phyloP scores from a whole-genome alignment of 2,797 vertebrate species.

The Morus bassanus region DNA sequence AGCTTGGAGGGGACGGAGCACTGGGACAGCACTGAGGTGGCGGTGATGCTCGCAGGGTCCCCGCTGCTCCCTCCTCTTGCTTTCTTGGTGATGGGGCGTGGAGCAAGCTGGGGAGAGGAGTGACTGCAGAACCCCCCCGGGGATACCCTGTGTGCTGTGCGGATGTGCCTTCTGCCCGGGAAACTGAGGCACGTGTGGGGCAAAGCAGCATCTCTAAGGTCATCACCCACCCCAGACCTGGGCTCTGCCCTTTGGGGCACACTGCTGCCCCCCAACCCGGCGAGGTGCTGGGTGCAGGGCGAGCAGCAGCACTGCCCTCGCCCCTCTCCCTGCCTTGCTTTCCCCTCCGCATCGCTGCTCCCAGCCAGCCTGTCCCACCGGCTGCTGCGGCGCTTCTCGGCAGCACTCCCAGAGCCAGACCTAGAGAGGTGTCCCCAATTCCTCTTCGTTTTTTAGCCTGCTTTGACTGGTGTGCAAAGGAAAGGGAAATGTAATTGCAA shows the following conservation, averaged over 20 bases:
- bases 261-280: background rate
- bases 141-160: background rate
- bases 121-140: rapidly evolving
- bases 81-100: background rate
- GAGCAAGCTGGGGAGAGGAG: background rate
- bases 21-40: background rate
- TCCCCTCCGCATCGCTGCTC: background rate
- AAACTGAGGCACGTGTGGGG: background rate
- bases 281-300: background rate
- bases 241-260: background rate
- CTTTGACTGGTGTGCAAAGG: background rate
- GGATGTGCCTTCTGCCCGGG: background rate
- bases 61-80: background rate
- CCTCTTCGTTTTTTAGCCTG: background rate
- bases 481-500: background rate
- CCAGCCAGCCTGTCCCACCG: background rate
- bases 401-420: background rate
- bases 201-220: background rate
- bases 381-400: background rate
- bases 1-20: background rate
- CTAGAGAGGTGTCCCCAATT: background rate
- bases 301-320: background rate
- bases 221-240: background rate
- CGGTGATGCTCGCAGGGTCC: background rate
- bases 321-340: background rate